Base-by-base conservation (phyloP, 1,140 invertebrate genomes). In the Hyles vespertilio region DNA sequence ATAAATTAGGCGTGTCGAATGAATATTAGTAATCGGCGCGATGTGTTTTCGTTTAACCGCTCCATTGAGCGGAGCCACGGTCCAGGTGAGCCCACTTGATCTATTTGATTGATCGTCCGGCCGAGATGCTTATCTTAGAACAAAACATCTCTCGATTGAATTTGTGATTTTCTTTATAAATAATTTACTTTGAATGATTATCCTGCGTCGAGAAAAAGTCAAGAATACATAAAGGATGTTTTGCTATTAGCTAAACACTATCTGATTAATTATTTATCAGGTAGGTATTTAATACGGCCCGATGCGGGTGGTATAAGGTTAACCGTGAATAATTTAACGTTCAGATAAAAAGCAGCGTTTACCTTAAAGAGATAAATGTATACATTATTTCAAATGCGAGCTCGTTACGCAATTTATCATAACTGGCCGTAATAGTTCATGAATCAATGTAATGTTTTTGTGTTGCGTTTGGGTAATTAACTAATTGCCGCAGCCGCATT, bases 401-500 rank as follows among this genome's bases (percentile, higher is more conserved):
- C 36, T 40, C 36, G 36, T 40, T 40, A 40, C 36, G 36, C 8
- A 40, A 40, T 8, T 5, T 40, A 40, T 5, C 36, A 40, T 8
- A 40, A 40, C 4, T 40, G 36, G 36, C 36, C 5, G 8, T 40
- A 40, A 40, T 40, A 40, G 36, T 40, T 40, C 36, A 40, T 40
- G 36, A 40, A 40, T 40, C 36, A 40, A 8, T 40, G 36, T 8
- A 40, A 47, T 59, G 52, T 67, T 74, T 66, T 64, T 69, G 65
- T 22, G 44, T 22, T 10, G 58, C 56, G 48, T 69, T 65, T 63
- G 32, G 44, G 61, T 73, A 67, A 77, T 73, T 58, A 70, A 69
- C 66, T 74, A 74, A 77, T 79, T 75, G 69, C 67, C 59, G 43
- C 54, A 67, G 52, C 55, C 53, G 40, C 56, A 75, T 76, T 71